Conservation (phyloP, 2,797 vertebrate species). For the Sebastes trivittatus region DNA sequence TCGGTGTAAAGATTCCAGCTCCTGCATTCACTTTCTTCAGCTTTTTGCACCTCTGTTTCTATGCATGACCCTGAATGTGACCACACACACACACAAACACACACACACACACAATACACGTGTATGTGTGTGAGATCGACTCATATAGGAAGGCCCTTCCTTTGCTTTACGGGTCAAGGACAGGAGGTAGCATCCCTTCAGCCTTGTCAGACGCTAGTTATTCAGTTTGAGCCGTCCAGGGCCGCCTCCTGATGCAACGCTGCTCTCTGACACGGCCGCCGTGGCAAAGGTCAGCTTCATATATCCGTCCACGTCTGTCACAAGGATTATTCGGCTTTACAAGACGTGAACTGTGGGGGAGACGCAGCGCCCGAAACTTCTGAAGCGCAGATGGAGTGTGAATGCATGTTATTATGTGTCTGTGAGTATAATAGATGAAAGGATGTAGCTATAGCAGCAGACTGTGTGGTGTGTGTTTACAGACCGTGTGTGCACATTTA, state of each 20-base stretch:
- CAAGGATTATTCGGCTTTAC: conserved; percentile 67
- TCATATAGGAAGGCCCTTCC: conserved; percentile 51
- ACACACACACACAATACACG: too few relatives aligned
- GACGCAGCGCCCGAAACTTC: conserved; percentile 21
- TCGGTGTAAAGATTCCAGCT: conserved; percentile 53
- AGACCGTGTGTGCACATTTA: conserved; percentile 45
- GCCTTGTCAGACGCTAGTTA: conserved; percentile 72
- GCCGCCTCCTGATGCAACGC: conserved; percentile 55
- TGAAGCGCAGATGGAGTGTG: conserved; percentile 43
- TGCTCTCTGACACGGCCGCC: conserved; percentile 64
- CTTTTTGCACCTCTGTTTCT: conserved; percentile 34
- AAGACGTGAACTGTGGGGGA: conserved; percentile 12
- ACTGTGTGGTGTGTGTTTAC: not conserved
- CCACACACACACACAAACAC: too few relatives aligned
- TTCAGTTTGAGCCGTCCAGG: conserved; percentile 76
- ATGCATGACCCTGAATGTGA: conserved; percentile 33
- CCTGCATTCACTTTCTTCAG: conserved; percentile 31
- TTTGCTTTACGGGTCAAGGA: conserved; percentile 77
- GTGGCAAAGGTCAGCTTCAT: conserved; percentile 77
- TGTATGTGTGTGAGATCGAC: conserved; percentile 25
- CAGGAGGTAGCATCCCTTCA: conserved; percentile 60
- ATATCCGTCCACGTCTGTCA: conserved; percentile 75
- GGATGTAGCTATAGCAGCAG: conserved; percentile 17
- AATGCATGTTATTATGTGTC: conserved; percentile 22
- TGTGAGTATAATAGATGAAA: conserved; percentile 28